Evolutionary conservation across 2,113 vertebrate species (phyloP).

Genomic region (Lutjanus erythropterus): DNA sequence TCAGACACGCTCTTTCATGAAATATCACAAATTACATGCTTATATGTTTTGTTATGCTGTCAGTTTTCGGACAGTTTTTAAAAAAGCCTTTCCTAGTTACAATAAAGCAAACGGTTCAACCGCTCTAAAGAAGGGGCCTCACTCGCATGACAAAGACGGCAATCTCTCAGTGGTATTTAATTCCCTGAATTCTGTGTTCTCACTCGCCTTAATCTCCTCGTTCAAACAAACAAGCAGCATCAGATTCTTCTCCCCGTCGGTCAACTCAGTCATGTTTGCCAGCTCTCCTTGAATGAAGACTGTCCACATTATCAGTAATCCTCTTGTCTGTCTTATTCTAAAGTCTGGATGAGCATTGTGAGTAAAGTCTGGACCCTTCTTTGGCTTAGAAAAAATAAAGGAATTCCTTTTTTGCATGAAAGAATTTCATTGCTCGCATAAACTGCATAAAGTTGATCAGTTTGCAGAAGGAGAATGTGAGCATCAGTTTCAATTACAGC

Average conservation of each 20-base stretch:
- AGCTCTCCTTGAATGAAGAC: slow-evolving; percentile 90
- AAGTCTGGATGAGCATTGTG: slow-evolving; percentile 90
- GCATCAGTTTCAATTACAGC: slow-evolving; percentile 19
- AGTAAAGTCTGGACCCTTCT: slow-evolving; percentile 94
- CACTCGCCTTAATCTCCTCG: slow-evolving; percentile 91
- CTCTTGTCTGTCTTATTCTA: slow-evolving; percentile 91
- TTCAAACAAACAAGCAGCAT: slow-evolving; percentile 96
- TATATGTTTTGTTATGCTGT: neutral
- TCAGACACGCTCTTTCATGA: slow-evolving; percentile 11
- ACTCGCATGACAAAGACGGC: slow-evolving; percentile 80
- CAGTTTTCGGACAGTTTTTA: slow-evolving; percentile 26
- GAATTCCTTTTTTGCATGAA: slow-evolving; percentile 84
- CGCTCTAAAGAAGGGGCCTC: slow-evolving; percentile 29
- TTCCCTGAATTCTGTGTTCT: slow-evolving; percentile 90
- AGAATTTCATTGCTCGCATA: slow-evolving; percentile 25
- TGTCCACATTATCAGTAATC: slow-evolving; percentile 93
- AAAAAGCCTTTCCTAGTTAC: slow-evolving; percentile 46
- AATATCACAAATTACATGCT: slow-evolving; percentile 2
- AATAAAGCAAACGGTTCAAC: slow-evolving; percentile 48
- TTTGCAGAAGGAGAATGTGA: slow-evolving; percentile 32
- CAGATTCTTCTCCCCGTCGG: slow-evolving; percentile 88
- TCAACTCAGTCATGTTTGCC: slow-evolving; percentile 90
- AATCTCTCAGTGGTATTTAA: slow-evolving; percentile 92
- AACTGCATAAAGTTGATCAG: slow-evolving; percentile 39
- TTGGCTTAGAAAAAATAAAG: slow-evolving; percentile 88